Percentiles rank a stretch among this genome's conserved stretches.
Evolutionary conservation across 2,113 vertebrate species (phyloP).

Genomic region (Sprattus sprattus): DNA sequence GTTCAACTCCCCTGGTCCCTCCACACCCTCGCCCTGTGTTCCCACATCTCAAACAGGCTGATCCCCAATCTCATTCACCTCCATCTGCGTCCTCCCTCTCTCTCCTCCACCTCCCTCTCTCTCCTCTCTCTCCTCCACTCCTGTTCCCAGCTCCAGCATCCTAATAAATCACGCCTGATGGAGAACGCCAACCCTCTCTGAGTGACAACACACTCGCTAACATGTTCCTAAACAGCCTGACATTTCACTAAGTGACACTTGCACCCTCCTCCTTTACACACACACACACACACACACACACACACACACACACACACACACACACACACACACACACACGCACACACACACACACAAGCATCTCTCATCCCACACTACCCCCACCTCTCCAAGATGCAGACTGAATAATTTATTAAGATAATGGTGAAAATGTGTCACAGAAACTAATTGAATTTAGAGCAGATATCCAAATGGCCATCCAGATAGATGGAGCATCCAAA

Average conservation of each 20-base stretch:
- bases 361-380: background rate
- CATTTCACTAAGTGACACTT: slow-evolving; percentile 31
- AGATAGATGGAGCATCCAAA: slow-evolving; percentile 22
- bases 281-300: background rate
- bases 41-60: background rate
- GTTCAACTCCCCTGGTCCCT: background rate
- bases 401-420: slow-evolving; percentile 42
- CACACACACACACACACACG: slow-evolving; percentile 13
- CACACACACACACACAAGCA: background rate
- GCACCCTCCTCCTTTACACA: background rate
- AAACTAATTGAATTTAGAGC: slow-evolving; percentile 46
- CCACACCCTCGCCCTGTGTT: background rate
- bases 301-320: background rate
- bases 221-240: slow-evolving; percentile 31
- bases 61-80: too few relatives aligned
- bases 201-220: slow-evolving; percentile 18
- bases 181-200: slow-evolving; percentile 16
- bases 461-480: slow-evolving; percentile 24
- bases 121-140: background rate
- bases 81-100: background rate
- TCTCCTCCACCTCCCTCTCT: background rate
- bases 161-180: slow-evolving; percentile 37
- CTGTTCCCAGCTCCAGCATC: slow-evolving; percentile 7
- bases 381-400: background rate
- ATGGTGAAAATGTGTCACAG: slow-evolving; percentile 41